Evolutionary conservation across 2,113 vertebrate species (phyloP).

Genomic region (Atlantisia rogersi): DNA sequence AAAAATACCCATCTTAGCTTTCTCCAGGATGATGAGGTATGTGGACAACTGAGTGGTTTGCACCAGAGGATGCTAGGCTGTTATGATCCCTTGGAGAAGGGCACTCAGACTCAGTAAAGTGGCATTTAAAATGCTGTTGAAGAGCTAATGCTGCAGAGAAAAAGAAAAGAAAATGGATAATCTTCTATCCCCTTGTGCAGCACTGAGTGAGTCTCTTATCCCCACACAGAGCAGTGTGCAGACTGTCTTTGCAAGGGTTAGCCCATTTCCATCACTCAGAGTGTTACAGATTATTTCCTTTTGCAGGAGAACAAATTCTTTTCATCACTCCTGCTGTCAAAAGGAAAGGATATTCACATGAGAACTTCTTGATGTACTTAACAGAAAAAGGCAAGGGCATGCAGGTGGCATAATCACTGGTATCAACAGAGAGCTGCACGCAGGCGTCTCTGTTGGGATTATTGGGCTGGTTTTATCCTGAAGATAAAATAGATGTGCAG

Average conservation of each 20-base stretch:
- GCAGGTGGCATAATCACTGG: neutral
- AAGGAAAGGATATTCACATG: too few relatives aligned
- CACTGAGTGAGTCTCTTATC: neutral
- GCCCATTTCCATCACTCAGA: neutral
- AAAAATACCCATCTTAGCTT: accelerated
- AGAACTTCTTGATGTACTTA: accelerated
- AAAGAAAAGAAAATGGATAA: neutral
- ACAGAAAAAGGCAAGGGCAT: neutral
- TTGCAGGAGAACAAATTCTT: neutral
- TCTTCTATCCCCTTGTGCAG: neutral
- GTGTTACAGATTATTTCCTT: neutral
- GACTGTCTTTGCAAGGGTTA: neutral
- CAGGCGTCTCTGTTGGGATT: neutral
- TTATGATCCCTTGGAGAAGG: neutral
- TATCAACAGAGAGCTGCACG: neutral
- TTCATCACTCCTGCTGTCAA: neutral
- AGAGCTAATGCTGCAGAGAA: neutral
- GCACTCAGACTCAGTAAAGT: neutral
- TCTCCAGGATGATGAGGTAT: neutral
- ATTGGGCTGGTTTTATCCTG: neutral
- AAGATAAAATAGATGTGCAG: accelerated
- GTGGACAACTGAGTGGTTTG: neutral
- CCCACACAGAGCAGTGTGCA: neutral
- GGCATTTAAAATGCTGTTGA: neutral
- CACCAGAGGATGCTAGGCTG: neutral